Evolutionary conservation across 2,888 invertebrate genomes (phyloP).

Genomic region (Meliscaeva auricollis): DNA sequence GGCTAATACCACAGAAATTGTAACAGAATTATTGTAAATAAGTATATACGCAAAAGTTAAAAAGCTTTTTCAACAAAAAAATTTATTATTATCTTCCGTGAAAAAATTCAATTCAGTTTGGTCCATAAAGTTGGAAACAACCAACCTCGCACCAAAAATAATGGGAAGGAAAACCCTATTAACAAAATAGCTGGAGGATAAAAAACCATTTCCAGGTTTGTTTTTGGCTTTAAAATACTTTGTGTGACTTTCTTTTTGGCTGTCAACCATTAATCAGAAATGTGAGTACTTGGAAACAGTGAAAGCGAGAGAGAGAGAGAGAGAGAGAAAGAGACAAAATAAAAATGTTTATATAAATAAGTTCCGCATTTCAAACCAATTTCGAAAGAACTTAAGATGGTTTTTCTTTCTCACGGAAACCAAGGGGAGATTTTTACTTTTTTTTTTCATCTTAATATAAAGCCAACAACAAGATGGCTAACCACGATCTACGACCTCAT

Average conservation of each 20-base stretch:
- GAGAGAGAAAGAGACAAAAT: not conserved
- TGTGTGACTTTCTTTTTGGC: slow-evolving; percentile 9
- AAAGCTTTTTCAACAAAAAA: not conserved
- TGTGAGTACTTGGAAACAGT: not conserved
- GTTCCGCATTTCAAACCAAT: slow-evolving; percentile 11
- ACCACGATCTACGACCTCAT: slow-evolving; percentile 14
- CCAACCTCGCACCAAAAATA: not conserved
- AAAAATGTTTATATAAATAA: slow-evolving; percentile 19
- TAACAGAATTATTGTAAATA: not conserved
- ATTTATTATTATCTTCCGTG: not conserved
- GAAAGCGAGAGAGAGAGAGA: not conserved
- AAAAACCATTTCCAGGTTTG: not conserved
- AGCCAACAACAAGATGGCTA: slow-evolving; percentile 10
- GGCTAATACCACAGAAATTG: not conserved
- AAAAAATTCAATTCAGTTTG: not conserved
- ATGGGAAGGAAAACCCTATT: not conserved
- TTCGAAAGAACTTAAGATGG: not conserved
- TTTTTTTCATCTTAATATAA: not conserved
- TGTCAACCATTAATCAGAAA: slow-evolving; percentile 30
- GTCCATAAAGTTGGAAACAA: not conserved
- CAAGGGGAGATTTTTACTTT: not conserved
- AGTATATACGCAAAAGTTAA: not conserved
- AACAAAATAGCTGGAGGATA: slow-evolving; percentile 6
- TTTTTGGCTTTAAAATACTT: slow-evolving; percentile 5
- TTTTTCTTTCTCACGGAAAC: not conserved